phyloP scores from a whole-genome alignment of 1,140 invertebrate genomes.

The Sminthurinus signatus region DNA sequence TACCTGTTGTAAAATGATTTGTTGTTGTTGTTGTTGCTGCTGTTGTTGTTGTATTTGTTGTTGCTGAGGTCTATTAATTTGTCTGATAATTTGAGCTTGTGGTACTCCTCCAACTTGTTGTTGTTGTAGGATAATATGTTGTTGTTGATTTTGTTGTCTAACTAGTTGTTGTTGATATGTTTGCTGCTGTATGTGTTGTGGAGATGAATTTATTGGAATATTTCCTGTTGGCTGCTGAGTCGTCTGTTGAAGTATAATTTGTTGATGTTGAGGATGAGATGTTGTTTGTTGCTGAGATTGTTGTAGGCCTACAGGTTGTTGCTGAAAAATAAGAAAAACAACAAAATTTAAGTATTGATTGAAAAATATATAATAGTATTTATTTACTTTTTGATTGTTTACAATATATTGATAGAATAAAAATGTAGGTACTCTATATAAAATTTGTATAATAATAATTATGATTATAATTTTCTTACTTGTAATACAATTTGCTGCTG shows the following conservation, averaged over 20 bases:
- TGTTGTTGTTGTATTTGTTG: constrained; percentile 16
- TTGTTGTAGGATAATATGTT: background rate
- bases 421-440: no score
- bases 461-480: no score
- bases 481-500: constrained; percentile 16
- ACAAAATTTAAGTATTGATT: no score
- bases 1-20: constrained; percentile 5
- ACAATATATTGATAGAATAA: no score
- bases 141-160: constrained; percentile 6
- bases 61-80: background rate
- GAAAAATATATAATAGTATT: no score
- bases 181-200: background rate
- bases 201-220: no score
- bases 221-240: no score
- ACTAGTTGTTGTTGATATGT: constrained; percentile 5
- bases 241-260: no score
- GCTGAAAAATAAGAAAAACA: no score
- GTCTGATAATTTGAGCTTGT: background rate
- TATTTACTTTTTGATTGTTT: no score
- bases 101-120: background rate
- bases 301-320: no score
- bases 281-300: constrained; percentile 4
- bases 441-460: no score
- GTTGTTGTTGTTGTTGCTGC: constrained; percentile 10
- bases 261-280: background rate